These are phyloP conservation scores for Neuroterus valhalla DNA, from an alignment of 1,140 invertebrate species.

Conservation along the genomic window DNA sequence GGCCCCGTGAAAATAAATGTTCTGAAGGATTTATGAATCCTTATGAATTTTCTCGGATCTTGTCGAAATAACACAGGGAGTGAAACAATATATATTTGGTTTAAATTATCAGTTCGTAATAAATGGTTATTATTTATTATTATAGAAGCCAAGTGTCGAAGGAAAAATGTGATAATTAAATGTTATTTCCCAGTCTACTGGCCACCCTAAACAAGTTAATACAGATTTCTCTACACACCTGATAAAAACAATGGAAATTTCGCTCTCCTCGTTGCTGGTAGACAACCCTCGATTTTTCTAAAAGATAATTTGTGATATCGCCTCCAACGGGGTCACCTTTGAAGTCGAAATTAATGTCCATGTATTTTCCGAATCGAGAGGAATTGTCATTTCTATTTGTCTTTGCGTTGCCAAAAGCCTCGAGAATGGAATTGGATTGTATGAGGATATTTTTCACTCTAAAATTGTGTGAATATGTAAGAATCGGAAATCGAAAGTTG, in stretches of 20 bases:
- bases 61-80: no score
- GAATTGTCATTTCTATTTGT: slow-evolving; percentile 98
- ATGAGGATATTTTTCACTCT: slow-evolving; percentile 98
- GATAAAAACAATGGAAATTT: slow-evolving; percentile 99
- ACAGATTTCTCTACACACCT: slow-evolving; percentile 77
- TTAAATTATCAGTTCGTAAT: no score
- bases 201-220: no score
- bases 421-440: slow-evolving; percentile 95
- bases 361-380: slow-evolving; percentile 98
- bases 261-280: slow-evolving; percentile 94
- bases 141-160: no score
- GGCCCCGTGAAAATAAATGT: slow-evolving; percentile 27
- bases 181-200: no score
- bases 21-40: background rate
- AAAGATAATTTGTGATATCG: slow-evolving; percentile 95
- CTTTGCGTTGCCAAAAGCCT: slow-evolving; percentile 98
- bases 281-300: slow-evolving; percentile 97
- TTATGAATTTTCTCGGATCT: no score
- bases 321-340: slow-evolving; percentile 98
- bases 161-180: no score
- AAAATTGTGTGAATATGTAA: slow-evolving; percentile 59
- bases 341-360: slow-evolving; percentile 99
- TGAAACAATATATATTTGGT: no score
- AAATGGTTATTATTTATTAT: no score
- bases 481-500: background rate